Conservation (phyloP, 2,113 vertebrate species). For the Cavia porcellus region DNA sequence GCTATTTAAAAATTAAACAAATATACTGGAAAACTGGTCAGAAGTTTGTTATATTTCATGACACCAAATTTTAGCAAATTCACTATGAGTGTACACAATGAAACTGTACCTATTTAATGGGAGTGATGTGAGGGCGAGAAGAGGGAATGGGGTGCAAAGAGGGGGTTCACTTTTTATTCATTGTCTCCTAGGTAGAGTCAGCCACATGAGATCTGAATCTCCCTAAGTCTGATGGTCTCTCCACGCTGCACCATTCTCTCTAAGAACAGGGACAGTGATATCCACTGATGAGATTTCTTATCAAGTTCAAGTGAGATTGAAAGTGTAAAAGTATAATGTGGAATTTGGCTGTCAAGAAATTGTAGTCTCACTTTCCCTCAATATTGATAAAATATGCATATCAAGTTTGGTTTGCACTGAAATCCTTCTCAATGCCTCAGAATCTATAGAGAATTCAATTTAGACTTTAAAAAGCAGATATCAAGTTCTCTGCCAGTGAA, state of each 20-base stretch:
- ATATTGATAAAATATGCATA: background rate
- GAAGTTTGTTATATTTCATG: background rate
- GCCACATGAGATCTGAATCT: background rate
- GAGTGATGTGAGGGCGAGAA: background rate
- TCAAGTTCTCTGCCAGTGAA: slow-evolving; percentile 41
- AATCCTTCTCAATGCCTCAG: background rate
- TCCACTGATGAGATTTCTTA: background rate
- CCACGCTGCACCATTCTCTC: background rate
- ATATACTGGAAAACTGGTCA: background rate
- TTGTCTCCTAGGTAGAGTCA: background rate
- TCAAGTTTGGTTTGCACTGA: background rate
- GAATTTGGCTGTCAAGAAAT: background rate
- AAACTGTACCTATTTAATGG: background rate
- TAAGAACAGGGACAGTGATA: background rate
- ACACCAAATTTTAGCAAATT: background rate
- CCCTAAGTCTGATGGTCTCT: background rate
- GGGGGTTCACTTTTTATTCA: background rate
- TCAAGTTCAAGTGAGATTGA: background rate
- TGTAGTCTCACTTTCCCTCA: background rate
- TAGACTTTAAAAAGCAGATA: slow-evolving; percentile 67
- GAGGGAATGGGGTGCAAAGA: background rate
- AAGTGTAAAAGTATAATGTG: background rate
- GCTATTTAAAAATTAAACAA: slow-evolving; percentile 10
- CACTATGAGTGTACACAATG: background rate
- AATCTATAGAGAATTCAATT: background rate